These are phyloP conservation scores for Setophaga petechia DNA, from an alignment of 2,113 vertebrate genomes.

Conservation along the genomic window DNA sequence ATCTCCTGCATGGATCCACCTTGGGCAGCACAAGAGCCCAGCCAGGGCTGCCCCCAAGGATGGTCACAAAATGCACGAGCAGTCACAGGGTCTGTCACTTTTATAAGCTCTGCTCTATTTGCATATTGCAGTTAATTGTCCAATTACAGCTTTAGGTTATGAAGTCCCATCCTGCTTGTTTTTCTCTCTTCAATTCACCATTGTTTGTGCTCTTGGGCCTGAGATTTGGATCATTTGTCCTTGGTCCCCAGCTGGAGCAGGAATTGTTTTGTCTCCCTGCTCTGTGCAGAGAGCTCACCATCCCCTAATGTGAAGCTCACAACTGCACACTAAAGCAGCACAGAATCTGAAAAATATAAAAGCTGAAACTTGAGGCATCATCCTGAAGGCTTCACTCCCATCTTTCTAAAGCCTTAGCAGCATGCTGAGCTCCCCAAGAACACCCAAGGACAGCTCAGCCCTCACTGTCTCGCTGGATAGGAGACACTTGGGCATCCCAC, in stretches of 20 bases:
- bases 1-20: not conserved
- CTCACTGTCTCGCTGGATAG: not conserved
- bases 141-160: accelerated
- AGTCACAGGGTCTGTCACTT: accelerated
- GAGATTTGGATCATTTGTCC: not conserved
- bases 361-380: not conserved
- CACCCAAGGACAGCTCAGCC: not conserved
- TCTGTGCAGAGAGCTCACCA: not conserved
- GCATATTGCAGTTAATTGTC: not conserved
- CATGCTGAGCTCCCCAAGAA: accelerated
- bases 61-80: not conserved
- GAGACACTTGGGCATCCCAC: not conserved
- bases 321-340: not conserved
- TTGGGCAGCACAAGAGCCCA: not conserved
- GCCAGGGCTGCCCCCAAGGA: not conserved
- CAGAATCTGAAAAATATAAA: not conserved
- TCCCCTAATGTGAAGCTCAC: not conserved
- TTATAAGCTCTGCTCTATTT: not conserved
- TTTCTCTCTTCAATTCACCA: accelerated
- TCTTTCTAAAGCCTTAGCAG: not conserved
- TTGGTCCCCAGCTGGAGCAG: not conserved
- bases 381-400: not conserved
- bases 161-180: not conserved
- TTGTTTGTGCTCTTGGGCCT: not conserved
- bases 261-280: not conserved